Evolutionary conservation across 2,888 invertebrate genomes (phyloP).

Genomic region (Cantharis rufa): DNA sequence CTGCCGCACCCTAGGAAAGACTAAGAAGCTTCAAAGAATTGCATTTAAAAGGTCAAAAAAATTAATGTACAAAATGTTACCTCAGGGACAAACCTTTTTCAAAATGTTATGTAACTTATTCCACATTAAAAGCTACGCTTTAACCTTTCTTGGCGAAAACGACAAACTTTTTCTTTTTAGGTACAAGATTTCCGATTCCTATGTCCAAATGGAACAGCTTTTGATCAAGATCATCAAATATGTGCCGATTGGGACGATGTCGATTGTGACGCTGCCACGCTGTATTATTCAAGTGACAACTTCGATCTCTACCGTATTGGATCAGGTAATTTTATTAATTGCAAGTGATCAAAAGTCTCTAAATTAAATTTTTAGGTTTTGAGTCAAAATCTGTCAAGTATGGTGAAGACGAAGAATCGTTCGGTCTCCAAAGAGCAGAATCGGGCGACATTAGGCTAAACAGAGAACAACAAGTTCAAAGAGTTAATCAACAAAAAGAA

Average conservation of each 20-base stretch:
- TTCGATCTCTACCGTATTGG: constrained; percentile 84
- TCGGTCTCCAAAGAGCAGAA: constrained; percentile 74
- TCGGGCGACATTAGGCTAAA: constrained; percentile 60
- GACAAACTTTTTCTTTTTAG: constrained; percentile 49
- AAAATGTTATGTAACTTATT: too few relatives aligned
- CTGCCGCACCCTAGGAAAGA: too few relatives aligned
- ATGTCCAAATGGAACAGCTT: constrained; percentile 87
- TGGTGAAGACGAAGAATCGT: constrained; percentile 73
- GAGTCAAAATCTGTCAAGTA: constrained; percentile 68
- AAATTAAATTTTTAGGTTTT: constrained; percentile 54
- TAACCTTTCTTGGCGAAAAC: too few relatives aligned
- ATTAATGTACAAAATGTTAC: too few relatives aligned
- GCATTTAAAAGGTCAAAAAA: too few relatives aligned
- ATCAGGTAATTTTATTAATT: constrained; percentile 59
- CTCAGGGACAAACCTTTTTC: too few relatives aligned
- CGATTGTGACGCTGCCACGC: constrained; percentile 80
- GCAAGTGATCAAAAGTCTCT: not conserved
- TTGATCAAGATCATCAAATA: constrained; percentile 90
- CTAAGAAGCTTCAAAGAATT: too few relatives aligned
- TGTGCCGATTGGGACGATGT: constrained; percentile 92
- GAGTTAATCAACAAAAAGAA: constrained; percentile 54
- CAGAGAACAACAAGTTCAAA: constrained; percentile 50
- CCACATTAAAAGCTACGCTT: too few relatives aligned
- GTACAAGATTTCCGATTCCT: constrained; percentile 83
- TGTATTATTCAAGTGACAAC: constrained; percentile 81